A percentile compares a stretch with the other conserved stretches of the same genome.
phyloP scores from a whole-genome alignment of 2,113 vertebrate species.

The Alouatta palliata region DNA sequence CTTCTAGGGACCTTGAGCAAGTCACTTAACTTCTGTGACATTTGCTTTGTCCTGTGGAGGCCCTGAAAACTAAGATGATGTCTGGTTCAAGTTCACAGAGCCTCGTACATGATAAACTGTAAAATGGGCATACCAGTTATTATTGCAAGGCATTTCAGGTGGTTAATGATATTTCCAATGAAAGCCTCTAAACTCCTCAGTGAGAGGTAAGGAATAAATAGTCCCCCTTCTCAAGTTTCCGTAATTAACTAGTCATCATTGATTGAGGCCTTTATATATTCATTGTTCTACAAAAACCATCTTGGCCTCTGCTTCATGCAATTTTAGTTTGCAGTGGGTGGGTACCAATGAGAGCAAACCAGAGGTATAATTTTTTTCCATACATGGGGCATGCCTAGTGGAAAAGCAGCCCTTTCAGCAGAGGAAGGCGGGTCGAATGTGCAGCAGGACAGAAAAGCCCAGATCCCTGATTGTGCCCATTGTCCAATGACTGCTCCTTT shows the following conservation, averaged over 20 bases:
- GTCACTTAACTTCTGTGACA: background rate
- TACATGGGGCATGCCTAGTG: background rate
- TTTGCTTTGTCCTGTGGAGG: background rate
- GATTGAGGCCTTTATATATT: background rate
- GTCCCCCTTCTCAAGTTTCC: background rate
- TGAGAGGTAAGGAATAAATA: constrained; percentile 5
- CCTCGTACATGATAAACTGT: too few species aligned
- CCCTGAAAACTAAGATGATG: background rate
- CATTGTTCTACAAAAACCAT: background rate
- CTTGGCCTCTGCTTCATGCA: background rate
- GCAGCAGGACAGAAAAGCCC: background rate
- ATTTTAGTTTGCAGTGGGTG: background rate
- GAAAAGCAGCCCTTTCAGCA: constrained; percentile 2
- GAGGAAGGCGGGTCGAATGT: background rate
- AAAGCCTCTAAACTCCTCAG: background rate
- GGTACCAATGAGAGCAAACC: background rate
- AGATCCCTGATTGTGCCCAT: background rate
- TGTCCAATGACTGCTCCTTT: constrained; percentile 46
- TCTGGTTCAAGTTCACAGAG: background rate
- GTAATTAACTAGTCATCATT: background rate
- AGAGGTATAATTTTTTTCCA: background rate
- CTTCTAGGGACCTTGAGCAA: background rate
- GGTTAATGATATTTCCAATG: background rate
- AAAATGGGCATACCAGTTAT: too few species aligned
- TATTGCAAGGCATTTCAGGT: background rate